Base-by-base conservation (phyloP, 1,140 invertebrate species). In the Babylonia areolata region DNA sequence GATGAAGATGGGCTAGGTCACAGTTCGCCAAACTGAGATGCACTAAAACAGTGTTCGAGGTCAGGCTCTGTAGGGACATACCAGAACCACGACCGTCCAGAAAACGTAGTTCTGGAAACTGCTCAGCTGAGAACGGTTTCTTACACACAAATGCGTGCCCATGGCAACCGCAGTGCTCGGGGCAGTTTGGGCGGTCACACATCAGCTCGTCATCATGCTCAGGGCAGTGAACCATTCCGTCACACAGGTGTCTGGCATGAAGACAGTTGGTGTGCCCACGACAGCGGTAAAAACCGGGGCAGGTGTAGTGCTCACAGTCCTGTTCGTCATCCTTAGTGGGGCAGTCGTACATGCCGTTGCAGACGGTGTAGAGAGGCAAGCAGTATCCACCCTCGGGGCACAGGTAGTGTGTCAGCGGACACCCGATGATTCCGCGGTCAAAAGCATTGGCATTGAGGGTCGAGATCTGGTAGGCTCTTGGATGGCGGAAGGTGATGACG, bases 241-340 rank as follows among this genome's bases (percentile, higher is more conserved):
- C 85, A 73, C 85, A 86, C 46, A 86, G 6, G 40, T 83, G 40
- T 28, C 20, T 40, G 33, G 40, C 64, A 15, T 64, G 42, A 23
- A 86, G n/a, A 54, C 85, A 86, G 31, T 31, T 31, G 28, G 11
- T n/a, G 17, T 81, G 6, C 0, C 71, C 80, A 15, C 17, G 80
- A 77, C 85, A 86, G 28, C 40, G 81, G 31, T 71, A 84, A 37
- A 40, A 83, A 5, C 85, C 85, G 37, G 81, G 58, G 17, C 80
- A 84, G 17, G 2, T 37, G 54, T 73, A 51, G 23, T 33, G n/a
- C 9, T 83, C 69, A 73, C 71, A 73, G 31, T 35, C 33, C 11
- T 12, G 28, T 35, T 73, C 71, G 31, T 73, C 71, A 6, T 73
- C 71, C 11, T 35, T 31, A 17, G 6, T 9, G 11, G 71, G 71